Percentiles rank a stretch among this genome's conserved stretches.
phyloP scores from a whole-genome alignment of 1,140 invertebrate species.

The Neoseiulus cucumeris region DNA sequence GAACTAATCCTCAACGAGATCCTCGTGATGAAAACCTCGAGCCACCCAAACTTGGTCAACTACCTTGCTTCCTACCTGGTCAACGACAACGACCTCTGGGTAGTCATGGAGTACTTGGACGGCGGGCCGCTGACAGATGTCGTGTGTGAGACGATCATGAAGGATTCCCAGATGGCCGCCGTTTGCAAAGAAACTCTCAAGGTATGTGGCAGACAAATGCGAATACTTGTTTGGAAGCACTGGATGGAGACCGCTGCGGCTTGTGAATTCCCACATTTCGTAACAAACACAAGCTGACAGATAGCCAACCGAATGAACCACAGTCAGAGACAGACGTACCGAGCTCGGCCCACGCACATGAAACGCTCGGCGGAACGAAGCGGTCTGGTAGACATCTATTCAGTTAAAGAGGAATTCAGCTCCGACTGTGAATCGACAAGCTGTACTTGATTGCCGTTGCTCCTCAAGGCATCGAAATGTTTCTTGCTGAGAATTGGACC shows the following conservation, averaged over 20 bases:
- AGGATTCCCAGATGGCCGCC: constrained; percentile 86
- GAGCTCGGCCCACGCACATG: no score
- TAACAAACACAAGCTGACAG: no score
- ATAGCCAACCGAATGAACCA: not conserved
- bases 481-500: no score
- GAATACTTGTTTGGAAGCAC: constrained; percentile 41
- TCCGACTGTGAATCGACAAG: no score
- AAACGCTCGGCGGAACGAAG: no score
- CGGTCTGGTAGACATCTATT: no score
- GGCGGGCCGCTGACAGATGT: constrained; percentile 91
- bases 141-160: constrained; percentile 92
- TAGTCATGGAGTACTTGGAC: constrained; percentile 79
- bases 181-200: constrained; percentile 78
- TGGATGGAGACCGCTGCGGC: constrained; percentile 33
- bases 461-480: no score
- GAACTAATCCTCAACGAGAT: constrained; percentile 99
- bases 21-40: constrained; percentile 87
- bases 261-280: no score
- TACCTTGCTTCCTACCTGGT: constrained; percentile 80
- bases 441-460: no score
- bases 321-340: no score
- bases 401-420: no score
- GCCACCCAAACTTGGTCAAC: constrained; percentile 91
- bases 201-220: constrained; percentile 68
- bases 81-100: constrained; percentile 69